phyloP scores from a whole-genome alignment of 1,140 invertebrate species.

The Formica selysi region DNA sequence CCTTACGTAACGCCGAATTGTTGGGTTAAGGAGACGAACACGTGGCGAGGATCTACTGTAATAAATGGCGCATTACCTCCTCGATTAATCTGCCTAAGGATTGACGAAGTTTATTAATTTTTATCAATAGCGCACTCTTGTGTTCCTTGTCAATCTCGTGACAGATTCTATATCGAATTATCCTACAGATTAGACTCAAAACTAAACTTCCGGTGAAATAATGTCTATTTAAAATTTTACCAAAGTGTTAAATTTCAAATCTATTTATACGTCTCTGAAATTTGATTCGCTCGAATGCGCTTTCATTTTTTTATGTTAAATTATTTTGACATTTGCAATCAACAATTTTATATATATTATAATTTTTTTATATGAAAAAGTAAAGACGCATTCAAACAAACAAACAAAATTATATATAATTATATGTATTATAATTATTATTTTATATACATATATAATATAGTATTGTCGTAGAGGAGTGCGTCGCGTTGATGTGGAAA shows the following conservation, averaged over 20 bases:
- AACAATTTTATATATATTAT: neutral
- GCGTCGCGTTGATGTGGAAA: no score
- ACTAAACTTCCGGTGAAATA: neutral
- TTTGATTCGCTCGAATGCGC: neutral
- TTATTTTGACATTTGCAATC: neutral
- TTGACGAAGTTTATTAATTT: slow-evolving; percentile 9
- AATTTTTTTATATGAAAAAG: no score
- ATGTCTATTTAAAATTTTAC: neutral
- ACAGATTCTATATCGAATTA: neutral
- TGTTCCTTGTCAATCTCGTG: neutral
- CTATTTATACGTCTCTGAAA: neutral
- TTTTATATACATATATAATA: no score
- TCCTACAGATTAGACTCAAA: neutral
- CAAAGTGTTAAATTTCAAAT: neutral
- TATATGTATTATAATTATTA: neutral
- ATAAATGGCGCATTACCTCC: slow-evolving; percentile 31
- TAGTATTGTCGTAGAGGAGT: no score
- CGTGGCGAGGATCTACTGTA: slow-evolving; percentile 40
- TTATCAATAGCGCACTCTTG: neutral
- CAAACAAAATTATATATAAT: neutral
- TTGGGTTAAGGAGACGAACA: slow-evolving; percentile 19
- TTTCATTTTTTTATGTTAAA: neutral
- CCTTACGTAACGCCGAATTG: slow-evolving; percentile 55
- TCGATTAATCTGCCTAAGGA: slow-evolving; percentile 19
- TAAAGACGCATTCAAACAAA: no score